A percentile compares a stretch with the other conserved stretches of the same genome.
Evolutionary conservation across 2,888 invertebrate species (phyloP).

Genomic region (Exephanes ischioxanthus): DNA sequence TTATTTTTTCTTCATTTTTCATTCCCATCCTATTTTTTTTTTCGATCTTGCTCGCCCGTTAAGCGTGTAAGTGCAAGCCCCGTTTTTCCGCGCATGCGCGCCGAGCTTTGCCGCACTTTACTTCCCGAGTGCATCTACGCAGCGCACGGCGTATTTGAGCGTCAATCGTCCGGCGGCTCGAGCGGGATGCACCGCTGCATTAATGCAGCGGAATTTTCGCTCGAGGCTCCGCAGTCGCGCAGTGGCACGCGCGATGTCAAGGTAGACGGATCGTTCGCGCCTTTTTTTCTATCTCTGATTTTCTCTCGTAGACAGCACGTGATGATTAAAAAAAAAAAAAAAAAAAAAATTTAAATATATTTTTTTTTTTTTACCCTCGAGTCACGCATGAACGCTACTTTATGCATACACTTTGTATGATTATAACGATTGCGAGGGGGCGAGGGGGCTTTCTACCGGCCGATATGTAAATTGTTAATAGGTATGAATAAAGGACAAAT

Average conservation of each 20-base stretch:
- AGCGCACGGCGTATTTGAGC: not conserved
- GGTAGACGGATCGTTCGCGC: constrained; percentile 18
- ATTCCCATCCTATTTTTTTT: not conserved
- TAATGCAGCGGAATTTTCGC: constrained; percentile 23
- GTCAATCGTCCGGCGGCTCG: not conserved
- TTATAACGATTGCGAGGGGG: not conserved
- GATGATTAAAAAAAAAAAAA: not conserved
- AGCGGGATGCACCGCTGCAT: not conserved
- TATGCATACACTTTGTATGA: constrained; percentile 3
- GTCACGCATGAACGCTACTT: not conserved
- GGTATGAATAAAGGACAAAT: constrained; percentile 4
- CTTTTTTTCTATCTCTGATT: constrained; percentile 3
- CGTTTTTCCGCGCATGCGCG: not conserved
- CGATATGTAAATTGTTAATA: constrained; percentile 8
- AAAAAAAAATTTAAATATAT: not conserved
- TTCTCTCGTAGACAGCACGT: not conserved
- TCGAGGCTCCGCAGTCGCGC: constrained; percentile 24
- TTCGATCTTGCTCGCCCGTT: not conserved
- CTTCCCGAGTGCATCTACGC: not conserved
- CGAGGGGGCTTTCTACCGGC: not conserved
- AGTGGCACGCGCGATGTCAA: constrained; percentile 23
- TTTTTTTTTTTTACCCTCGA: not conserved
- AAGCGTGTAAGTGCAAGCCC: not conserved
- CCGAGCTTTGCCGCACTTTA: not conserved
- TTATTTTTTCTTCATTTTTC: not conserved